Evolutionary conservation across 2,888 invertebrate species (phyloP), one percentile per base, ranked within the genome.

Genomic region (Scaptomyza polygonia): DNA sequence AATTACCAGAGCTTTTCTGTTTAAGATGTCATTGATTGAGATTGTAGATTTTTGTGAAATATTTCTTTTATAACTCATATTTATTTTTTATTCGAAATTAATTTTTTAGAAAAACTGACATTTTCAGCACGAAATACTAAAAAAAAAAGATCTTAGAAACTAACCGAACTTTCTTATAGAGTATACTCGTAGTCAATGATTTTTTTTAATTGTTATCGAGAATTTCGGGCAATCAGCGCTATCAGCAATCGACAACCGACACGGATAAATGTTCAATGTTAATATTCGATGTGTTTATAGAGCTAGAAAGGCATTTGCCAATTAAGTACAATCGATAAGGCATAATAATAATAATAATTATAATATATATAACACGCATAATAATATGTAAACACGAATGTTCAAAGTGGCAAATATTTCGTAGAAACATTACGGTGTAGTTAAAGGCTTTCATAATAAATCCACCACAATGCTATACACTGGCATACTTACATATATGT

Each of bases 391-490:
- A 36, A 76, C 59, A 63, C 69, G 53, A 76, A 67, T 65, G 77
- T 79, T 72, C 82, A 87, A 67, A 82, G 69, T 55, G 65, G 49
- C 72, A 36, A 82, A 64, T 3, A 48, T 32, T 82, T 82, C 86
- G 65, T 51, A 67, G 82, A 82, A 85, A 44, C 21, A 16, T 36
- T 40, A 21, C 57, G 56, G 53, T 57, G 52, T 83, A 47, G 42
- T 21, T 7, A 75, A 70, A 79, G 71, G 76, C 86, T 71, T 87
- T 67, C 82, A 66, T 78, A 63, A 72, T 78, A 81, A 78, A 78
- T 77, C 71, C 74, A 53, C 56, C 25, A 67, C 21, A 61, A 40
- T 21, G 52, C 48, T 54, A 51, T 54, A 71, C 2, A 57, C n/a
- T n/a, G n/a, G n/a, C 14, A 27, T 11, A 27, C 5, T 9, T 6